Percentiles rank a stretch among this genome's conserved stretches.
Evolutionary conservation across 2,888 invertebrate species (phyloP).

Genomic region (Polydrusus cervinus): DNA sequence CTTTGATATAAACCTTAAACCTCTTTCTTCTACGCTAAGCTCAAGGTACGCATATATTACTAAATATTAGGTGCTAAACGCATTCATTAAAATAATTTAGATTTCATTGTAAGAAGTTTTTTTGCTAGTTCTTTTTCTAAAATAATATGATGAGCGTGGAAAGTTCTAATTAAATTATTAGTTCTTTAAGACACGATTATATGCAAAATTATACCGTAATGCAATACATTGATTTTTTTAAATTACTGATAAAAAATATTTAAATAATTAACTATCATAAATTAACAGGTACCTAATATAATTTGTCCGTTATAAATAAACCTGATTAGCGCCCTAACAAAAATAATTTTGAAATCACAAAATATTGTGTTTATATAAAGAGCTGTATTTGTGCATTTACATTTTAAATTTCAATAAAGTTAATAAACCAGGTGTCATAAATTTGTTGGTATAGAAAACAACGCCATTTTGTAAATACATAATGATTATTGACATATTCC

Average conservation of each 20-base stretch:
- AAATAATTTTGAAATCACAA: constrained; percentile 20
- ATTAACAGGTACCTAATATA: constrained; percentile 13
- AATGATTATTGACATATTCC: neutral
- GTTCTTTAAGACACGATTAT: too few relatives aligned
- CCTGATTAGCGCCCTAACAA: constrained; percentile 2
- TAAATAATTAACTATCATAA: neutral
- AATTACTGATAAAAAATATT: neutral
- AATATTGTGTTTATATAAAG: constrained; percentile 19
- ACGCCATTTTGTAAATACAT: neutral
- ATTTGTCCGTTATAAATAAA: constrained; percentile 17
- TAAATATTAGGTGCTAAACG: too few relatives aligned
- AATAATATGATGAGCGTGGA: too few relatives aligned
- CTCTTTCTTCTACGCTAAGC: too few relatives aligned
- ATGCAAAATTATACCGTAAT: too few relatives aligned
- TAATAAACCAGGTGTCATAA: constrained; percentile 11
- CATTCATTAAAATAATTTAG: too few relatives aligned
- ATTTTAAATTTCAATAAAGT: constrained; percentile 22
- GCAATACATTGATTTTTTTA: neutral
- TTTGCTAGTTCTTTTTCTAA: too few relatives aligned
- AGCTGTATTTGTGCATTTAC: neutral
- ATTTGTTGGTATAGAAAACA: constrained; percentile 17
- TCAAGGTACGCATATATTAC: too few relatives aligned
- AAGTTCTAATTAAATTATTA: too few relatives aligned
- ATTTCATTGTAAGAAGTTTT: too few relatives aligned
- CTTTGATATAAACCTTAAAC: too few relatives aligned